These are phyloP conservation scores for Sceliomorpha sp. DNA, from an alignment of 2,888 invertebrate genomes.

Conservation along the genomic window DNA sequence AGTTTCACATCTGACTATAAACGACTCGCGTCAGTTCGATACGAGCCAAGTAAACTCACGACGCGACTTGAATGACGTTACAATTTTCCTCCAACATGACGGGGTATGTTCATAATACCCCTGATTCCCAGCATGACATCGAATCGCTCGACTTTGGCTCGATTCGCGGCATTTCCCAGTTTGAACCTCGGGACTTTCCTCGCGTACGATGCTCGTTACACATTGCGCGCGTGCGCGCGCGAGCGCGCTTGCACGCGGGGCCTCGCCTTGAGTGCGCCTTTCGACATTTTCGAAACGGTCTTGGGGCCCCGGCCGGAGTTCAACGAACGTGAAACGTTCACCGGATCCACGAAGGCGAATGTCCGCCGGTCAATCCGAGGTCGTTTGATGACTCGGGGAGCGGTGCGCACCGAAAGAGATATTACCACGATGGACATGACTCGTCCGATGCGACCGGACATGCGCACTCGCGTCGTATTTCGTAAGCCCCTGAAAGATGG, in stretches of 20 bases:
- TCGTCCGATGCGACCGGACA: background rate
- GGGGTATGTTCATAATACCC: too few species aligned
- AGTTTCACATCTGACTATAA: too few species aligned
- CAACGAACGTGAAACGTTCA: slow-evolving; percentile 61
- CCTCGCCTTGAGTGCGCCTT: slow-evolving; percentile 58
- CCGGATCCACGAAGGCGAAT: slow-evolving; percentile 58
- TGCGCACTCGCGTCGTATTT: too few species aligned
- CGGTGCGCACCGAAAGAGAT: slow-evolving; percentile 24
- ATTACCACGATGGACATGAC: slow-evolving; percentile 32
- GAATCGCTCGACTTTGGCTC: background rate
- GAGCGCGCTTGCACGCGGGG: slow-evolving; percentile 55
- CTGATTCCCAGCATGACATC: too few species aligned
- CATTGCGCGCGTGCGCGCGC: slow-evolving; percentile 51
- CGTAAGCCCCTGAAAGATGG: too few species aligned
- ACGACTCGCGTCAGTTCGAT: too few species aligned
- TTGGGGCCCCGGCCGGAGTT: slow-evolving; percentile 55
- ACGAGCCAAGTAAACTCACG: too few species aligned
- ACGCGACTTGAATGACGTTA: too few species aligned
- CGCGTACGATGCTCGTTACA: slow-evolving; percentile 49
- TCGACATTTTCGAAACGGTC: slow-evolving; percentile 61
- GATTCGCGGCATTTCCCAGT: slow-evolving; percentile 9
- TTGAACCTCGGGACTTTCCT: slow-evolving; percentile 20
- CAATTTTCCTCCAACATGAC: too few species aligned
- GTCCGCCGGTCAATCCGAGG: slow-evolving; percentile 56
- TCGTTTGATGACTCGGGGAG: slow-evolving; percentile 53